Conservation (phyloP, 2,797 vertebrate genomes). For the Triplophysa yarkandensis region DNA sequence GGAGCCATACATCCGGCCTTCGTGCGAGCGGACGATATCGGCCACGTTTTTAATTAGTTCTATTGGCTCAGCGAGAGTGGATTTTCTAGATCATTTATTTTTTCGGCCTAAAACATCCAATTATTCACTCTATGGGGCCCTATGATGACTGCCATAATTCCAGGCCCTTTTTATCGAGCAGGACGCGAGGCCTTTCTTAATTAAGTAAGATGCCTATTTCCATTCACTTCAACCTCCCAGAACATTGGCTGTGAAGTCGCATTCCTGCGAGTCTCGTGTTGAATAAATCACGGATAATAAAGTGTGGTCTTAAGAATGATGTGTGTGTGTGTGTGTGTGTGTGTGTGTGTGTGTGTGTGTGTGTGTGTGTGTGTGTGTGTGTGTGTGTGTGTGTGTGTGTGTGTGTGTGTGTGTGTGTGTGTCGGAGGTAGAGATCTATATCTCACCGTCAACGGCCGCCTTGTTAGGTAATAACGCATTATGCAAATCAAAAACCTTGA, state of each 20-base stretch:
- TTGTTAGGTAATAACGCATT: slow-evolving; percentile 53
- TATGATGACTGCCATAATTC: slow-evolving; percentile 58
- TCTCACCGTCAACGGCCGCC: slow-evolving; percentile 37
- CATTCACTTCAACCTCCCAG: slow-evolving; percentile 53
- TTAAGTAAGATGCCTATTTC: slow-evolving; percentile 61
- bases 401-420: slow-evolving; percentile 14
- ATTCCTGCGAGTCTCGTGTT: slow-evolving; percentile 44
- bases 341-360: slow-evolving; percentile 9
- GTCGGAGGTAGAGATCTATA: slow-evolving; percentile 40
- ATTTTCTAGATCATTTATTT: slow-evolving; percentile 64
- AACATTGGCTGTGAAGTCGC: slow-evolving; percentile 51
- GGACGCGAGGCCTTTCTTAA: slow-evolving; percentile 55
- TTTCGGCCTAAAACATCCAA: slow-evolving; percentile 63
- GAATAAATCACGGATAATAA: slow-evolving; percentile 60
- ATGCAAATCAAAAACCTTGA: slow-evolving; percentile 33
- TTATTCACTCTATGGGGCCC: slow-evolving; percentile 57
- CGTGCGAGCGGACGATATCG: slow-evolving; percentile 51
- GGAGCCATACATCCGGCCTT: slow-evolving; percentile 51
- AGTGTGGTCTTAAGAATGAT: slow-evolving; percentile 54
- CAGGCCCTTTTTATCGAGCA: slow-evolving; percentile 61
- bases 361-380: slow-evolving; percentile 5
- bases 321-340: slow-evolving; percentile 8
- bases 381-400: slow-evolving; percentile 11
- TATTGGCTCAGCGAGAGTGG: slow-evolving; percentile 61
- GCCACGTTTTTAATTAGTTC: slow-evolving; percentile 65